phyloP scores from a whole-genome alignment of 2,113 vertebrate species.

The Riparia riparia region DNA sequence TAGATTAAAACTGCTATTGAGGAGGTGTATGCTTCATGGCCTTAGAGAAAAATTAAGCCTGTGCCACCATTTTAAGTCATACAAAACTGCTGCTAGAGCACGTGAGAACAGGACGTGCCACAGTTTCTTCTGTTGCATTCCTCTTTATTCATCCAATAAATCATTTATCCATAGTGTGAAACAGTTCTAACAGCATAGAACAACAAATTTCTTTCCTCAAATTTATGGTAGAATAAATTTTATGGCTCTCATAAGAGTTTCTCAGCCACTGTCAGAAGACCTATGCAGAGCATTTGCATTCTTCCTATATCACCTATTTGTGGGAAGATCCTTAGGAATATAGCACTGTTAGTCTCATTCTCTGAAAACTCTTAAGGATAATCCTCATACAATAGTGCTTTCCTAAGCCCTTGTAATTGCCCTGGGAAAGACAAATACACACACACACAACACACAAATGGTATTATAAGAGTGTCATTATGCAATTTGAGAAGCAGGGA shows the following conservation, averaged over 20 bases:
- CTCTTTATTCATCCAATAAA: neutral
- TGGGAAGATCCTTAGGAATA: neutral
- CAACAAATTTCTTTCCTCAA: neutral
- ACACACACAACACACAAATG: neutral
- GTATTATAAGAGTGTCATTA: neutral
- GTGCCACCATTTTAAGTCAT: neutral
- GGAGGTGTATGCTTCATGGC: neutral
- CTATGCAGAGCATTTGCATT: neutral
- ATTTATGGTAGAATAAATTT: neutral
- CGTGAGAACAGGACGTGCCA: neutral
- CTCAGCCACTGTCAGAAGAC: neutral
- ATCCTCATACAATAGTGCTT: neutral
- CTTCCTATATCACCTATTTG: neutral
- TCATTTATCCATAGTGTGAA: neutral
- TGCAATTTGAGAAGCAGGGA: neutral
- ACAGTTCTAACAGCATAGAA: neutral
- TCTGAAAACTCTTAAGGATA: neutral
- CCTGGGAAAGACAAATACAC: neutral
- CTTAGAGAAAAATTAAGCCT: neutral
- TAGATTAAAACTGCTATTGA: neutral
- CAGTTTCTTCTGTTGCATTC: neutral
- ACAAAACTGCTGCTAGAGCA: neutral
- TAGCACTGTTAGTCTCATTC: neutral
- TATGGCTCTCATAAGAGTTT: neutral
- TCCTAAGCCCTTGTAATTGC: neutral